phyloP scores from a whole-genome alignment of 1,140 invertebrate species.

The Heterodera schachtii region DNA sequence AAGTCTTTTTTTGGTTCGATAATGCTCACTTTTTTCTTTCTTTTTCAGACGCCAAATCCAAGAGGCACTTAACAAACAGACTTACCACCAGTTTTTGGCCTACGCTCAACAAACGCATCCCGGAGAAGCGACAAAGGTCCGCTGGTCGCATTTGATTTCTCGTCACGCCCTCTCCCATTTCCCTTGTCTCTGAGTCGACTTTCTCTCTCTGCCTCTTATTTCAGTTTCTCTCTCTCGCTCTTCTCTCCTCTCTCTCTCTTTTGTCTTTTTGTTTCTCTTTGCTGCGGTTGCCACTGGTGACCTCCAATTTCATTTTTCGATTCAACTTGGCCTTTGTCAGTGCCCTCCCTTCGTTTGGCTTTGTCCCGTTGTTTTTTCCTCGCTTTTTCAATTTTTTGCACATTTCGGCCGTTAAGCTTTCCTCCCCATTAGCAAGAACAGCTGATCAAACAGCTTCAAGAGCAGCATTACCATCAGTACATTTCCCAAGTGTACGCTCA shows the following conservation, averaged over 20 bases:
- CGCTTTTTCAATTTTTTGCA: not conserved
- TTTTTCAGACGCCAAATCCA: constrained; percentile 75
- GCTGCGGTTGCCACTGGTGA: not conserved
- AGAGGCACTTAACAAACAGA: constrained; percentile 93
- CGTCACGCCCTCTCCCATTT: not conserved
- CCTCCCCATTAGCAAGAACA: constrained; percentile 51
- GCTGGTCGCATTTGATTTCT: not conserved
- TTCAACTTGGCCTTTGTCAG: not conserved
- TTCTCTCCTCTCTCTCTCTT: not conserved
- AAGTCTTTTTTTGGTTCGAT: constrained; percentile 18
- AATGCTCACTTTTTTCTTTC: not conserved
- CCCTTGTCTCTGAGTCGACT: not conserved
- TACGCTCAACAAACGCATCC: constrained; percentile 96
- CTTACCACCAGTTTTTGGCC: constrained; percentile 85
- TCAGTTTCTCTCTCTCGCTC: not conserved
- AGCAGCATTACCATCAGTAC: constrained; percentile 55
- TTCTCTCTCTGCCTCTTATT: not conserved
- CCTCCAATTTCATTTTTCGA: not conserved
- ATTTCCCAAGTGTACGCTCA: constrained; percentile 58
- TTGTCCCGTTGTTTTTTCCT: not conserved
- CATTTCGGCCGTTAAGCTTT: not conserved
- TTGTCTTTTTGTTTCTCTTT: not conserved
- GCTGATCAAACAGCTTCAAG: constrained; percentile 54
- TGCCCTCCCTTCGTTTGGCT: not conserved
- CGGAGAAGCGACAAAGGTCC: constrained; percentile 80